phyloP scores from a whole-genome alignment of 2,888 invertebrate species.

The Xestia ashworthii region DNA sequence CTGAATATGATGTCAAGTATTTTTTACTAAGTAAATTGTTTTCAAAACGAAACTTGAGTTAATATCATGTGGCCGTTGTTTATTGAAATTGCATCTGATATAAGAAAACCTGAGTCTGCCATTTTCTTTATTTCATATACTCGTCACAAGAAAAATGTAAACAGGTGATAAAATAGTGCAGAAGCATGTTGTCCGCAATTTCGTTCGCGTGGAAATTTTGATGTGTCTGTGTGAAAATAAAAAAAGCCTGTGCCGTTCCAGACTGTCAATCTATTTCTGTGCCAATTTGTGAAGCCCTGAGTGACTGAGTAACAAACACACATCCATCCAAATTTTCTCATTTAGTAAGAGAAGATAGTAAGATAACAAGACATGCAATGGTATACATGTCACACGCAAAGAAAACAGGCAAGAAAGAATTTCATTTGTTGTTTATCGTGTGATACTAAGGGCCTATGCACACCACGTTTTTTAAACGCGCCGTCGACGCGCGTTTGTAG shows the following conservation, averaged over 20 bases:
- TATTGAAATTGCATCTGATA: conserved; percentile 7
- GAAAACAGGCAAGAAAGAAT: not conserved
- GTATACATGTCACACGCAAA: not conserved
- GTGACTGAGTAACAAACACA: not conserved
- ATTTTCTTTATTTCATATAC: not conserved
- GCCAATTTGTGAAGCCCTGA: not conserved
- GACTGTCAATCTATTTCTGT: not conserved
- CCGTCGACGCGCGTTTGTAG: too few species aligned
- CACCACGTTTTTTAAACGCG: too few species aligned
- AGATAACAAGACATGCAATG: not conserved
- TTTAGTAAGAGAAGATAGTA: too few species aligned
- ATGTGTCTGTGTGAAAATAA: not conserved
- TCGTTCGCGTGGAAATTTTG: not conserved
- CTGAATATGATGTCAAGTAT: conserved; percentile 24
- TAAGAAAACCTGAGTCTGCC: not conserved
- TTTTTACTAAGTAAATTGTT: conserved; percentile 22
- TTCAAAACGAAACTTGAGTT: conserved; percentile 4
- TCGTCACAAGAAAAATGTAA: conserved; percentile 1
- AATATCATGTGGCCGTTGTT: not conserved
- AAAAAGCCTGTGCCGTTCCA: not conserved
- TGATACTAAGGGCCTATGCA: too few species aligned
- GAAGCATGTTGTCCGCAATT: not conserved
- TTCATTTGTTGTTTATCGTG: too few species aligned
- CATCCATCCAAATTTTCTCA: not conserved
- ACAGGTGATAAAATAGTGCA: not conserved